Evolutionary conservation across 2,113 vertebrate genomes (phyloP).

Genomic region (Eublepharis macularius): DNA sequence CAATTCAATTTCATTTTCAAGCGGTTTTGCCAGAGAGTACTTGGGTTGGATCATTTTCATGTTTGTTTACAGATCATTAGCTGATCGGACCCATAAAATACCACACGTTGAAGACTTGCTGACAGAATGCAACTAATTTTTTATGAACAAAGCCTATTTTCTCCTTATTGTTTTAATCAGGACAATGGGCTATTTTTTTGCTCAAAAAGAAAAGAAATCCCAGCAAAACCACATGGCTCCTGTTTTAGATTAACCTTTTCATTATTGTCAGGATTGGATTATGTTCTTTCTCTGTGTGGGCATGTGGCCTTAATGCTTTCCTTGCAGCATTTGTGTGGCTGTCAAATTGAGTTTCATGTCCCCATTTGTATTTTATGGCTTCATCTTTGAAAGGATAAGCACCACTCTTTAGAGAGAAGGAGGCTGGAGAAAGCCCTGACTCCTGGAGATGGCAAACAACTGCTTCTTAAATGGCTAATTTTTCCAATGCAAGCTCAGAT

Average conservation of each 20-base stretch:
- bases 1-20: conserved; percentile 5
- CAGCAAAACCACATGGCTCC: conserved; percentile 26
- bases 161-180: conserved; percentile 14
- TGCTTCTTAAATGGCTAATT: conserved; percentile 53
- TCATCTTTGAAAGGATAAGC: conserved; percentile 49
- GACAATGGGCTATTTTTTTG: conserved; percentile 15
- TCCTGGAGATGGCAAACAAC: conserved; percentile 27
- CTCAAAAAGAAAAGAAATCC: conserved; percentile 24
- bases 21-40: neutral
- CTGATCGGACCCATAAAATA: neutral
- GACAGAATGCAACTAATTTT: conserved; percentile 11
- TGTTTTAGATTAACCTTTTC: conserved; percentile 61
- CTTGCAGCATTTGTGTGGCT: conserved; percentile 48
- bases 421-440: neutral
- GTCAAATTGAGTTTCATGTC: conserved; percentile 55
- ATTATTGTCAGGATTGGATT: conserved; percentile 50
- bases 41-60: neutral
- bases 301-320: conserved; percentile 43
- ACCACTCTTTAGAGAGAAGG: conserved; percentile 51
- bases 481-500: conserved; percentile 59
- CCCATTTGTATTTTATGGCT: conserved; percentile 55
- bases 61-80: conserved; percentile 17
- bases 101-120: neutral
- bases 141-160: conserved; percentile 19
- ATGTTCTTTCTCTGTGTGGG: conserved; percentile 48